Evolutionary conservation across 2,797 vertebrate species (phyloP).

Genomic region (Mastacembelus armatus): DNA sequence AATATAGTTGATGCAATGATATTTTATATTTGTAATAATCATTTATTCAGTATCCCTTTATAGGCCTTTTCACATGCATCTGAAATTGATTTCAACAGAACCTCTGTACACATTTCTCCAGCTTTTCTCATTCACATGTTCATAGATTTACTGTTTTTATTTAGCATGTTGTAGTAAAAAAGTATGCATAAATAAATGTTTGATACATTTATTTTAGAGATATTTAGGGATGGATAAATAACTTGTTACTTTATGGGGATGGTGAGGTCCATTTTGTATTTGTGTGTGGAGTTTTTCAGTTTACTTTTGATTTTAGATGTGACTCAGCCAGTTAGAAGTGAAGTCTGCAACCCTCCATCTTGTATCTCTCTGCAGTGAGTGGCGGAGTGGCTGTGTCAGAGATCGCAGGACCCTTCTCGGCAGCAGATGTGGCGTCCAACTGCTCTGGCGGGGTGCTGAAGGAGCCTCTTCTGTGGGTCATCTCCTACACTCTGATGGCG

Average conservation of each 20-base stretch:
- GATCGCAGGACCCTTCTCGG: slow-evolving; percentile 91
- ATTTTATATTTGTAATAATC: not conserved
- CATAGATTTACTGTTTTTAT: no score
- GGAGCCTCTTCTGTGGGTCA: slow-evolving; percentile 91
- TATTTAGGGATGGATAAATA: no score
- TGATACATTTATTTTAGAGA: no score
- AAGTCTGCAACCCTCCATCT: not conserved
- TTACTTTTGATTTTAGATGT: not conserved
- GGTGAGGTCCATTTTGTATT: no score
- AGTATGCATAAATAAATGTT: no score
- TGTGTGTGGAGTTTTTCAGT: no score
- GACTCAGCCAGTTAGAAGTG: not conserved
- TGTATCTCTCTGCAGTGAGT: slow-evolving; percentile 75
- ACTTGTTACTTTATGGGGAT: no score
- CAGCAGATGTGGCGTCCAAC: slow-evolving; percentile 86
- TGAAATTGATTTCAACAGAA: no score
- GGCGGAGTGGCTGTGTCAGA: slow-evolving; percentile 86
- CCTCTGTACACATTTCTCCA: no score
- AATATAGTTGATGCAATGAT: not conserved
- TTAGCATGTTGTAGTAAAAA: no score
- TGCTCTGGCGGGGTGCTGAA: slow-evolving; percentile 81
- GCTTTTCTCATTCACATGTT: no score
- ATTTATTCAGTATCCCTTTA: not conserved
- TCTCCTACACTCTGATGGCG: slow-evolving; percentile 92
- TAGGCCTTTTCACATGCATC: no score